Evolutionary conservation across 2,113 vertebrate species (phyloP).

Genomic region (Raja brachyura): DNA sequence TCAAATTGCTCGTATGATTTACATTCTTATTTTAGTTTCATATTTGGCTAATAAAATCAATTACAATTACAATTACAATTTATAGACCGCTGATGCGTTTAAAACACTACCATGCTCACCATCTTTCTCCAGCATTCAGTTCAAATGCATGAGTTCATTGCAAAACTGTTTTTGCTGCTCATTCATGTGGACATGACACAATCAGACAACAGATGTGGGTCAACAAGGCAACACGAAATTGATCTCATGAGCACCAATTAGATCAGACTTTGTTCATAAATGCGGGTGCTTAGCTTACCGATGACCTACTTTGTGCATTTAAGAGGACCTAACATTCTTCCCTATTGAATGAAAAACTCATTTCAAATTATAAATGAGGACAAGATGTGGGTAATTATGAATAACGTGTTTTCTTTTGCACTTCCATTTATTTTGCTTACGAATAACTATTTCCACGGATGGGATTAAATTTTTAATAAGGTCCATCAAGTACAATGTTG

Average conservation of each 20-base stretch:
- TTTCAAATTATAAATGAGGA: background rate
- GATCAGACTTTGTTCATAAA: background rate
- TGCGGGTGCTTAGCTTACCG: background rate
- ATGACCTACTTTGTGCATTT: background rate
- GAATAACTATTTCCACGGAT: background rate
- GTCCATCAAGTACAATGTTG: background rate
- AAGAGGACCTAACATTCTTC: background rate
- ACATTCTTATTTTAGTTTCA: too few species aligned
- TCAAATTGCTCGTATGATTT: too few species aligned
- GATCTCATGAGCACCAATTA: conserved; percentile 17
- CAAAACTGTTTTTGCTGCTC: background rate
- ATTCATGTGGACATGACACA: background rate
- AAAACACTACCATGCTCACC: background rate
- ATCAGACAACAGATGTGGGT: background rate
- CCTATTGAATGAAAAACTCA: background rate
- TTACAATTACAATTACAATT: too few species aligned
- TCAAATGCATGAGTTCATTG: background rate
- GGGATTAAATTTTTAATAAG: background rate
- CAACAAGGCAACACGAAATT: conserved; percentile 4
- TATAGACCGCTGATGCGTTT: background rate
- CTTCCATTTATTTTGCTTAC: background rate
- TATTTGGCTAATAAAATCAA: too few species aligned
- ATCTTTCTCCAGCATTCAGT: background rate
- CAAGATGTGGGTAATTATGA: background rate
- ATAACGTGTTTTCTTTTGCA: background rate